Evolutionary conservation across 2,113 vertebrate genomes (phyloP), one percentile per base, ranked within the genome.

Genomic region (Rhinoptilus africanus): DNA sequence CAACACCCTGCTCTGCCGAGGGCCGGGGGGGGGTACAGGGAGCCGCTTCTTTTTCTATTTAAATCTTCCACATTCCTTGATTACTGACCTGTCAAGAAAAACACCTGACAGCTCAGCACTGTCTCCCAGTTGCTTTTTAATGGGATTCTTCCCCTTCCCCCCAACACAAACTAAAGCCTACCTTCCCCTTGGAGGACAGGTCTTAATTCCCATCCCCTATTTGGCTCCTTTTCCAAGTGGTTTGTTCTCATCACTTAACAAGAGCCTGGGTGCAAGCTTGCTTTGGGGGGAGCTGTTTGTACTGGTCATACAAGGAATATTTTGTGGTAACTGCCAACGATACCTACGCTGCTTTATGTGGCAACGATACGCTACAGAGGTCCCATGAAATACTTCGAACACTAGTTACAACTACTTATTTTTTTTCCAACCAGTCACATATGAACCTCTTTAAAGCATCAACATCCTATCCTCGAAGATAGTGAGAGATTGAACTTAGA

Each of bases 1-100:
- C 43, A 69, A 4, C 9, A 22, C 8, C 11, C 24, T 11, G 39
- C 39, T 5, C 30, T 20, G 20, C 9, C 0, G 0, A 6, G 37
- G n/a, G n/a, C n/a, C n/a, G n/a, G n/a, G n/a, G n/a, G 37, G 6
- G 4, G 5, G 6, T 4, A 5, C 19, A 9, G 30, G 32, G 19
- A 23, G 12, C 18, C 8, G 41, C 24, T 45, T 20, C 41, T 5
- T 73, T 67, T 47, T 43, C 43, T 48, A 2, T 6, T 69, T 53
- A 62, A 45, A 15, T 39, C 34, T 12, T 30, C 45, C 54, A 54
- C 24, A 4, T 28, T 35, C 34, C 34, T 56, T 8, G 8, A 39
- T 76, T 23, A 37, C 10, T 62, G 62, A n/a, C 62, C 56, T 69
- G 54, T 50, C 48, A 48, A 45, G 39, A 26, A 64, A 39, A 60